Evolutionary conservation across 2,113 vertebrate genomes (phyloP), one percentile per base, ranked within the genome.

Genomic region (Osmerus eperlanus): DNA sequence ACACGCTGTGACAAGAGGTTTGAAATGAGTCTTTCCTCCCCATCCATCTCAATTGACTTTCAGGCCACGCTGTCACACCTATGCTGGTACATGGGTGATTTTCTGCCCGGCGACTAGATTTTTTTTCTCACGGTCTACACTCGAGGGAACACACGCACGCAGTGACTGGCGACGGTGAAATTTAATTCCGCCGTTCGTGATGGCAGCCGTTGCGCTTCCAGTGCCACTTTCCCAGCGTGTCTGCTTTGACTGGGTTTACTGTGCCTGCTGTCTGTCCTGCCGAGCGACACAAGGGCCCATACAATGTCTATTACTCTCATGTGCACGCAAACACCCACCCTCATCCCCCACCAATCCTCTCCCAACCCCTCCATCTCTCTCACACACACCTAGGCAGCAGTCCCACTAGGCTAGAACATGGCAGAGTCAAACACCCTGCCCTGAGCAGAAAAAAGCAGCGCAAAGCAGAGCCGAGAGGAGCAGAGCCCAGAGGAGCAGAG

Each of bases 21-120:
- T 87, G 83, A 87, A 87, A 86, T 80, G 4, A 72, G 8, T 77
- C 71, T 69, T 84, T 86, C 76, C 51, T 32, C 64, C 75, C 83
- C 70, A 83, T 86, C 79, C 64, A 47, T 84, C 77, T 82, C 75
- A 52, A 75, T 78, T 71, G 78, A 84, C 83, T 68, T 67, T 60
- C 63, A 70, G 53, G 71, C 59, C 32, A 71, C 62, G 16, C 36
- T 4, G 25, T 23, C 11, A 53, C 15, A 65, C 67, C 70, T 73
- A 36, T 76, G 80, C 82, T 75, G 77, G 89, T 76, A 77, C 82
- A 67, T 12, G 62, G 68, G 55, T 65, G 71, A 73, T 82, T 83
- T 86, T 63, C 81, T 75, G 71, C 73, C 70, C 28, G 3, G 73
- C 58, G 79, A 89, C 83, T 82, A 68, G 16, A 77, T 78, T 79